Evolutionary conservation across 2,113 vertebrate genomes (phyloP).

Genomic region (pig (Sus scrofa)): DNA sequence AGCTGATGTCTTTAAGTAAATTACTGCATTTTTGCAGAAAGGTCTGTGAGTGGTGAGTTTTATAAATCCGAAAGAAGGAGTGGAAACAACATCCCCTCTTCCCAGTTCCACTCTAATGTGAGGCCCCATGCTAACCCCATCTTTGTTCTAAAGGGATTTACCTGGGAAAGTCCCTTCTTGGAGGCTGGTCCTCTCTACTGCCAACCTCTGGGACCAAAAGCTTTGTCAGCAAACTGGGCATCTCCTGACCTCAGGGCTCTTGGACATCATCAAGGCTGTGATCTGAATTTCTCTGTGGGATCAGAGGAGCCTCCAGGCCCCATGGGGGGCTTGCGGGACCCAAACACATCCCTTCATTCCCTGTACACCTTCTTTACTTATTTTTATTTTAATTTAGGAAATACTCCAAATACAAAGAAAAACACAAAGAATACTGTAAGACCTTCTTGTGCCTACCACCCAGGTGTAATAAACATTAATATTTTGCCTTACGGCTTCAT

Average conservation of each 20-base stretch:
- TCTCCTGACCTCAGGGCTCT: no score
- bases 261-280: no score
- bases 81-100: background rate
- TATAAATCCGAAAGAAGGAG: background rate
- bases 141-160: background rate
- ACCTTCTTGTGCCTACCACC: no score
- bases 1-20: background rate
- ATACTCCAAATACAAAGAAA: background rate
- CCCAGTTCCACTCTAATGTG: background rate
- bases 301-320: background rate
- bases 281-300: background rate
- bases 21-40: background rate
- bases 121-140: background rate
- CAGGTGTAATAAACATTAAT: background rate
- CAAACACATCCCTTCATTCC: background rate
- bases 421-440: no score
- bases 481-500: background rate
- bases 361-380: background rate
- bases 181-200: background rate
- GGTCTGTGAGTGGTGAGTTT: background rate
- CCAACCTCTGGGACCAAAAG: background rate
- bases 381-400: background rate
- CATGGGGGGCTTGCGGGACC: rapidly evolving
- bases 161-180: background rate
- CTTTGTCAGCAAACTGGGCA: background rate